Conservation (phyloP, 2,113 vertebrate genomes). For the Tamias sibiricus region DNA sequence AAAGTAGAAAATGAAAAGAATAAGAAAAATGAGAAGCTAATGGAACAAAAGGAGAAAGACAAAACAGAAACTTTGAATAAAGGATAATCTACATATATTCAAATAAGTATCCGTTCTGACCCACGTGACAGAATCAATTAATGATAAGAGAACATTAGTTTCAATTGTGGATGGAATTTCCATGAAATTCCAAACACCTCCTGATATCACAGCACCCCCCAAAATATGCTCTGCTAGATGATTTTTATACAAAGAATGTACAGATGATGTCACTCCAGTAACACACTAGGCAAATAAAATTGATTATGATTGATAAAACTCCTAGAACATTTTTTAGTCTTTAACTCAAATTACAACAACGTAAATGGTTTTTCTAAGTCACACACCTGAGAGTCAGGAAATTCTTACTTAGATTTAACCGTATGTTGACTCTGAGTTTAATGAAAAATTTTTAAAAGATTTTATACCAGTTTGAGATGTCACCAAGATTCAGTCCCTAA, state of each 20-base stretch:
- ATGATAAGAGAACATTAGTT: slow-evolving; percentile 37
- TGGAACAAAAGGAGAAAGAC: background rate
- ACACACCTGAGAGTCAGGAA: slow-evolving; percentile 68
- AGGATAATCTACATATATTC: slow-evolving; percentile 48
- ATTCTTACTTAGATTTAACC: slow-evolving; percentile 65
- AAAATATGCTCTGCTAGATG: slow-evolving; percentile 42
- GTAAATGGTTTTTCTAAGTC: slow-evolving; percentile 49
- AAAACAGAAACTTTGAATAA: slow-evolving; percentile 63
- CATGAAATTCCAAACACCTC: slow-evolving; percentile 58
- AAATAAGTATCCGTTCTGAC: slow-evolving; percentile 33
- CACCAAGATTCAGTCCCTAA: background rate
- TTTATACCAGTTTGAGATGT: background rate
- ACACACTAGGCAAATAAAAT: slow-evolving; percentile 73
- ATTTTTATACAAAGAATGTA: slow-evolving; percentile 67
- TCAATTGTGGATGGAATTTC: slow-evolving; percentile 53
- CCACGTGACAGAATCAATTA: slow-evolving; percentile 60
- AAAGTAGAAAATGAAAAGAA: slow-evolving; percentile 34
- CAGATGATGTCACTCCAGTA: slow-evolving; percentile 51
- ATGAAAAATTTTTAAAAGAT: background rate
- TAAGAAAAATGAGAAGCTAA: slow-evolving; percentile 41
- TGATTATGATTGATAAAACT: slow-evolving; percentile 73
- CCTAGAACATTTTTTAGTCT: slow-evolving; percentile 40
- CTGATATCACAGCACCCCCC: slow-evolving; percentile 13
- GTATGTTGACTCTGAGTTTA: background rate
- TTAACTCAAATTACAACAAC: slow-evolving; percentile 44